Evolutionary conservation across 1,140 invertebrate species (phyloP), one percentile per base, ranked within the genome.

Genomic region (Trichoplusia ni): DNA sequence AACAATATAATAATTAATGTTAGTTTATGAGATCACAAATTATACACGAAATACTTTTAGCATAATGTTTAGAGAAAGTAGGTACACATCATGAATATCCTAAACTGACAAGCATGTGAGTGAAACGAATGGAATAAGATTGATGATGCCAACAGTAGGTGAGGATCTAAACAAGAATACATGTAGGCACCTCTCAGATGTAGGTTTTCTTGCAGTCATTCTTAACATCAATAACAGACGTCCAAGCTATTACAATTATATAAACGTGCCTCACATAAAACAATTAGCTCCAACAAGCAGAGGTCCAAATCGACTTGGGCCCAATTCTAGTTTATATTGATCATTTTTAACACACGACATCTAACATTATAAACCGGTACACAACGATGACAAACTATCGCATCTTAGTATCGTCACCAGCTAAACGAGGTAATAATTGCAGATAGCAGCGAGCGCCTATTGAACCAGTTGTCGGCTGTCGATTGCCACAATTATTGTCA

Each of bases 1-100:
- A 95, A 94, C 77, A 92, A 89, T 53, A 44, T 2, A 35, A 46
- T 21, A 27, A 18, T 18, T 21, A 19, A 31, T 13, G 8, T n/a
- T 33, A 18, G 2, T 8, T 14, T 8, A 29, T 18, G 9, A n/a
- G 8, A 19, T 19, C 21, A 1, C 7, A 23, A 6, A 11, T 21
- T 8, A 44, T 3, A 44, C 13, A n/a, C n/a, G n/a, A n/a, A n/a
- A n/a, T n/a, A n/a, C n/a, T n/a, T n/a, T n/a, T n/a, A n/a, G n/a
- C n/a, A n/a, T n/a, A n/a, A n/a, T n/a, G n/a, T n/a, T n/a, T n/a
- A n/a, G n/a, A n/a, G n/a, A n/a, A n/a, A n/a, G n/a, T n/a, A n/a
- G n/a, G n/a, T n/a, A n/a, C n/a, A n/a, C n/a, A n/a, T n/a, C n/a
- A n/a, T n/a, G n/a, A n/a, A n/a, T n/a, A n/a, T n/a, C n/a, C n/a